phyloP scores from a whole-genome alignment of 2,113 vertebrate genomes.

The Microtus montanus region DNA sequence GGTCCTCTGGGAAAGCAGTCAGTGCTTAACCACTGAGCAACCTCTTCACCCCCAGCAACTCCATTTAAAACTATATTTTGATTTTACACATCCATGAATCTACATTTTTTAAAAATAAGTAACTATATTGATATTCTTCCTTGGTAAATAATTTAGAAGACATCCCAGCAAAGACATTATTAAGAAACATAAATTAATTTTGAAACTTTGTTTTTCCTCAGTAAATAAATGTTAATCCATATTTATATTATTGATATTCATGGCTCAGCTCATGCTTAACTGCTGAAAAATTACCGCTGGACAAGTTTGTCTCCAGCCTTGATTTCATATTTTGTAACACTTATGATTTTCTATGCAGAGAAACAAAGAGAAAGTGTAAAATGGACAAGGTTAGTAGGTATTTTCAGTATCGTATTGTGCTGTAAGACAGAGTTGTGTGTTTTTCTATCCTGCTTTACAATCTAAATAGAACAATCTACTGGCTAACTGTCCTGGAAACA shows the following conservation, averaged over 20 bases:
- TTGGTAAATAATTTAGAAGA: not conserved
- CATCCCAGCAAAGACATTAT: not conserved
- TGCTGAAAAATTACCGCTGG: not conserved
- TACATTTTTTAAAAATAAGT: not conserved
- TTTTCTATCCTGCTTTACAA: not conserved
- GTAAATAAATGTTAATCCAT: not conserved
- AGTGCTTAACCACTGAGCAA: not conserved
- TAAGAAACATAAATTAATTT: not conserved
- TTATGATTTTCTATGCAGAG: not conserved
- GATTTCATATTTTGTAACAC: not conserved
- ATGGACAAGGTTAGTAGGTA: not conserved
- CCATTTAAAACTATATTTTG: not conserved
- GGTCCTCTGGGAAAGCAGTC: not conserved
- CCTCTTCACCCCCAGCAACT: not conserved
- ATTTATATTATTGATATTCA: not conserved
- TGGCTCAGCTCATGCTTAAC: not conserved
- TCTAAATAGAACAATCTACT: not conserved
- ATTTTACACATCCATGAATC: not conserved
- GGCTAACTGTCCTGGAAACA: not conserved
- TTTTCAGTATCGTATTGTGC: not conserved
- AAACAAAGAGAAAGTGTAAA: not conserved
- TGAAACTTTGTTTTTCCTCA: not conserved
- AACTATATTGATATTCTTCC: not conserved
- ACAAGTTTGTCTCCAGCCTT: not conserved
- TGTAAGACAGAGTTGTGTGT: not conserved